A percentile compares a stretch with the other conserved stretches of the same genome.
Evolutionary conservation across 2,888 invertebrate species (phyloP).

Genomic region (Adela reaumurella): DNA sequence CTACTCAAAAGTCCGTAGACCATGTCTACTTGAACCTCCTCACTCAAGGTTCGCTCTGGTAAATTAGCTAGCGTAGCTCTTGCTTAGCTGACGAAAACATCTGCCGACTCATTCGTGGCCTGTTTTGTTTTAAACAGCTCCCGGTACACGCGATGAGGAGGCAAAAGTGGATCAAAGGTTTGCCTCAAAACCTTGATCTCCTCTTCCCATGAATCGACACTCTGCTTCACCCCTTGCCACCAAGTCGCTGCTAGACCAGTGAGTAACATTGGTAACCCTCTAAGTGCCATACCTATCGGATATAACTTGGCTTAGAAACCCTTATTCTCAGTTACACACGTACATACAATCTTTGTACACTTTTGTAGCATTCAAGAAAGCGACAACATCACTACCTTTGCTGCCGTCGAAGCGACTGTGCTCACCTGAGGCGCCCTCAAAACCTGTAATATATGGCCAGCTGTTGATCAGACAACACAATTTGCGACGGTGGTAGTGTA

Average conservation of each 20-base stretch:
- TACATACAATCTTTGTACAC: conserved; percentile 9
- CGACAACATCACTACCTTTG: conserved; percentile 3
- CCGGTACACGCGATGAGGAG: not conserved
- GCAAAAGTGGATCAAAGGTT: not conserved
- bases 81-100: not conserved
- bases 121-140: not conserved
- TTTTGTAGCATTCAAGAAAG: conserved; percentile 11
- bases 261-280: conserved; percentile 12
- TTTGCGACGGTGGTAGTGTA: too few species aligned
- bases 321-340: too few species aligned
- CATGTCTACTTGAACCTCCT: conserved; percentile 11
- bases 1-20: conserved; percentile 11
- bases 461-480: too few species aligned
- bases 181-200: not conserved
- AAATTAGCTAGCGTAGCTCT: conserved; percentile 7
- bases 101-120: not conserved
- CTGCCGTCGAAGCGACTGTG: conserved; percentile 11
- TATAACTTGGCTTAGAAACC: too few species aligned
- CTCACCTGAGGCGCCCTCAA: too few species aligned
- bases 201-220: not conserved
- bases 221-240: conserved; percentile 10
- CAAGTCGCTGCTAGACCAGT: conserved; percentile 13
- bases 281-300: conserved; percentile 10
- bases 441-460: too few species aligned
- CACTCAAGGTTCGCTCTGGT: not conserved